A percentile compares a stretch with the other conserved stretches of the same genome.
phyloP scores from a whole-genome alignment of 1,140 invertebrate genomes.

The Portunus trituberculatus region DNA sequence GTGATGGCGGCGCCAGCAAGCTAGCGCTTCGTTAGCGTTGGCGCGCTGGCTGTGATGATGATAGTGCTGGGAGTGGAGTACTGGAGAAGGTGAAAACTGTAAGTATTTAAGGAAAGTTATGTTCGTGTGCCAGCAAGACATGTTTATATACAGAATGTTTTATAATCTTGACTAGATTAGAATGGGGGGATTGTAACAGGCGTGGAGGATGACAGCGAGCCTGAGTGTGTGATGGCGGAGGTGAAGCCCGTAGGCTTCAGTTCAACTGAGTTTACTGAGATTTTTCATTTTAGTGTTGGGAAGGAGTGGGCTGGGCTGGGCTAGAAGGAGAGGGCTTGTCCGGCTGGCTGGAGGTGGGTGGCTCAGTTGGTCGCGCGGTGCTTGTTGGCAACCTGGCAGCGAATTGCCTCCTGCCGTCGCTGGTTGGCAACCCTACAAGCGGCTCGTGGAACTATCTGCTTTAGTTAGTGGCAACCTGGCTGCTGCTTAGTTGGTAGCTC shows the following conservation, averaged over 20 bases:
- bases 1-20: slow-evolving; percentile 33
- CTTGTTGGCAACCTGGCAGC: slow-evolving; percentile 54
- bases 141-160: no score
- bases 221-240: no score
- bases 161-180: no score
- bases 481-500: slow-evolving; percentile 44
- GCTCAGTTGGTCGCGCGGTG: slow-evolving; percentile 15
- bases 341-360: not conserved
- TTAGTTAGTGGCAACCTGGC: slow-evolving; percentile 73
- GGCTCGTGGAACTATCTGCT: slow-evolving; percentile 70
- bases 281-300: not conserved
- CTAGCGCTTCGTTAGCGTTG: slow-evolving; percentile 17
- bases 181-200: no score
- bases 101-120: not conserved
- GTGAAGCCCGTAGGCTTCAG: not conserved
- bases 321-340: not conserved
- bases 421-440: slow-evolving; percentile 66
- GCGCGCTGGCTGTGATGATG: not conserved
- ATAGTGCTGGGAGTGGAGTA: not conserved
- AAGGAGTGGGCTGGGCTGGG: not conserved
- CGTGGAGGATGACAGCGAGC: no score
- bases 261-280: not conserved
- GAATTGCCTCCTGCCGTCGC: slow-evolving; percentile 42
- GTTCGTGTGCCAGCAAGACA: not conserved
- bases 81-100: not conserved